phyloP scores from a whole-genome alignment of 2,888 invertebrate species.

The Tenthredo livida region DNA sequence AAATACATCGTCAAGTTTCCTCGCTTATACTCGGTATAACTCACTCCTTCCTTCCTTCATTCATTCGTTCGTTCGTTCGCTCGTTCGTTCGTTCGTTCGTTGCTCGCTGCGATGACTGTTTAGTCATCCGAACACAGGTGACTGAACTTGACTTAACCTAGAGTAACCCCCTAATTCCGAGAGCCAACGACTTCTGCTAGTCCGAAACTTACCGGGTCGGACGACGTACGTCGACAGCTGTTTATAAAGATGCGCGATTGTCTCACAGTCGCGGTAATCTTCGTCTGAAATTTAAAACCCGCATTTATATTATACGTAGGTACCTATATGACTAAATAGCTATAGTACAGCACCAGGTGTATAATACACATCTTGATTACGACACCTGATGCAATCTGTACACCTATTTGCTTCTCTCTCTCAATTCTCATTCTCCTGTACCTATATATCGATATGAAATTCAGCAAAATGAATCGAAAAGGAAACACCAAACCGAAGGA shows the following conservation, averaged over 20 bases:
- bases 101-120: conserved; percentile 50
- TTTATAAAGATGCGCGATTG: conserved; percentile 21
- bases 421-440: not conserved
- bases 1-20: conserved; percentile 22
- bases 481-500: not conserved
- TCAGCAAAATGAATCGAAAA: not conserved
- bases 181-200: conserved; percentile 49
- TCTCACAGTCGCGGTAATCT: not conserved
- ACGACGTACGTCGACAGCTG: conserved; percentile 26
- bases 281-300: conserved; percentile 10
- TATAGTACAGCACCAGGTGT: not conserved
- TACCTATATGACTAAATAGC: not conserved
- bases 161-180: conserved; percentile 52
- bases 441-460: not conserved
- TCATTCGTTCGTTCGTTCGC: not conserved
- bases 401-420: not conserved
- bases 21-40: not conserved
- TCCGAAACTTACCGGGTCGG: conserved; percentile 37
- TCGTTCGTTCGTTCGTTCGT: conserved; percentile 20
- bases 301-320: not conserved
- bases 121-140: conserved; percentile 51
- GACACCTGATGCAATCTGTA: not conserved
- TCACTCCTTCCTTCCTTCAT: too few species aligned
- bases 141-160: conserved; percentile 52
- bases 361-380: not conserved